phyloP scores from a whole-genome alignment of 2,888 invertebrate species.

The Calameuta idolon region DNA sequence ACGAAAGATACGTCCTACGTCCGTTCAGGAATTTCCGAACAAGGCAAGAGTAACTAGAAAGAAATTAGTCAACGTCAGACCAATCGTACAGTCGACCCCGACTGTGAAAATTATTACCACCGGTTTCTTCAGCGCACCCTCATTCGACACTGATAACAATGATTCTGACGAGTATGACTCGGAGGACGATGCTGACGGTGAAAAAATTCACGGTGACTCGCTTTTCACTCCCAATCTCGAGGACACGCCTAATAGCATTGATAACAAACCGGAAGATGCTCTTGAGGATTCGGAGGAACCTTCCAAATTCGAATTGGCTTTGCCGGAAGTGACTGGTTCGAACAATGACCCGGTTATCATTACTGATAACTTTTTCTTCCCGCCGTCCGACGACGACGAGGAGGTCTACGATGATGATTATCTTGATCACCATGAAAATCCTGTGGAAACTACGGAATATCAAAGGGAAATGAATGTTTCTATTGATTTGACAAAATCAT shows the following conservation, averaged over 20 bases:
- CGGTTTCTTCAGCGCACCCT: conserved; percentile 57
- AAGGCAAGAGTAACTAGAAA: conserved; percentile 53
- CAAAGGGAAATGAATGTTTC: conserved; percentile 15
- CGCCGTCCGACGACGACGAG: conserved; percentile 40
- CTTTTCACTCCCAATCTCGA: conserved; percentile 46
- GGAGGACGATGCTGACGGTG: conserved; percentile 24
- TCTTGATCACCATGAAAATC: conserved; percentile 17
- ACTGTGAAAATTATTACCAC: conserved; percentile 62
- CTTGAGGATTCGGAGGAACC: conserved; percentile 13
- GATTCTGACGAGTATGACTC: conserved; percentile 31
- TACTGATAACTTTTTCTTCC: conserved; percentile 63
- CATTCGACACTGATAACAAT: conserved; percentile 47
- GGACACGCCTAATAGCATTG: conserved; percentile 48
- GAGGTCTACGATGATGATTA: conserved; percentile 36
- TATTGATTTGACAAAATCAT: conserved; percentile 9
- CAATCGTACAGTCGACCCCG: conserved; percentile 50
- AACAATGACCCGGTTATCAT: conserved; percentile 55
- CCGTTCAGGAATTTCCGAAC: conserved; percentile 23
- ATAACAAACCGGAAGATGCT: conserved; percentile 38
- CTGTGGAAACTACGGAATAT: background rate
- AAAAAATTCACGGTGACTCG: conserved; percentile 23
- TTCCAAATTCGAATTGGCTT: conserved; percentile 21
- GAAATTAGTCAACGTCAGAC: conserved; percentile 57
- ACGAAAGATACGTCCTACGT: conserved; percentile 53
- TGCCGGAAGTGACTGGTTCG: conserved; percentile 25